Evolutionary conservation across 2,797 vertebrate genomes (phyloP), one percentile per base, ranked within the genome.

Genomic region (Amblyopsis hoosieri): DNA sequence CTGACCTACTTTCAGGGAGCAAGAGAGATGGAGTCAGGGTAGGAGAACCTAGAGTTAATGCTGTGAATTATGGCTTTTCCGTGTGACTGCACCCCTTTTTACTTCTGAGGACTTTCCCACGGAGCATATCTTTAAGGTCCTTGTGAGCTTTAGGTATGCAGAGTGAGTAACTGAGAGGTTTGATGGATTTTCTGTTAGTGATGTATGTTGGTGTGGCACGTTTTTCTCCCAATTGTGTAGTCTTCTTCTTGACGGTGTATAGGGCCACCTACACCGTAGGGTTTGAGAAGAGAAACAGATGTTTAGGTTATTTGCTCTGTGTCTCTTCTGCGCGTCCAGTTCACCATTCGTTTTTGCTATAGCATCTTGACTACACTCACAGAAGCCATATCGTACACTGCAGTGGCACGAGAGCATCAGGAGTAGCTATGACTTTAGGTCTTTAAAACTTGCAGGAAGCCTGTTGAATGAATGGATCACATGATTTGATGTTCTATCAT

Each of bases 1-100:
- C 76, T 90, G 89, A 90, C 87, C 89, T 84, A 84, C 65, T 82
- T 85, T 80, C 68, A 82, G 56, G 33, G 55, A 33, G 50, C 19
- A 45, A 49, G 46, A 12, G 71, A 51, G 69, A 45, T 57, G 17
- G 49, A 42, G 61, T 60, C 54, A 33, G 6, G 31, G 45, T 15
- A 7, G 66, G 48, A 53, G 42, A 53, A 58, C 29, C 33, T 31
- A 10, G 60, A 12, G 45, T 14, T 57, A 4, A 53, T 15, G 19
- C 85, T 74, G 69, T 63, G 61, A 79, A 70, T 62, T 71, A 66
- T 57, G 73, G 72, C 71, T 73, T 77, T 75, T 19, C 73, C 80
- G 64, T 77, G 50, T 76, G 69, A 76, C 67, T 74, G 62, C 54
- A 66, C 62, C 57, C 59, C 51, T 79, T 84, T 74, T 78, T 12